Conservation (phyloP, 2,888 invertebrate genomes). For the Drosophila pseudotakahashii region DNA sequence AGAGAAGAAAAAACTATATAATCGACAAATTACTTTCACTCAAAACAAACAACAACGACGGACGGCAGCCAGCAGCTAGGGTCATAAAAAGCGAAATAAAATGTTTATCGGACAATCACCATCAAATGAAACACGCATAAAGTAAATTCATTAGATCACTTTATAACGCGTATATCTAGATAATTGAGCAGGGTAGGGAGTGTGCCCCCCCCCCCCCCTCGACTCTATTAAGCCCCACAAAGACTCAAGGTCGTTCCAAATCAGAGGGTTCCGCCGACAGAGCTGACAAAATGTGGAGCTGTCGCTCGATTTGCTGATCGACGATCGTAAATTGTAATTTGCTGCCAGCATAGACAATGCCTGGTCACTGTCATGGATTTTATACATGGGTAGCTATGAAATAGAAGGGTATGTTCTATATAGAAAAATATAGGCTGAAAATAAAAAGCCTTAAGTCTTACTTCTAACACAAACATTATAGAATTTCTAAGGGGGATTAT, state of each 20-base stretch:
- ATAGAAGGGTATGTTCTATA: conserved; percentile 1
- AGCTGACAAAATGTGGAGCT: conserved; percentile 53
- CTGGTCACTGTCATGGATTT: conserved; percentile 49
- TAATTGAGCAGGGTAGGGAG: conserved; percentile 45
- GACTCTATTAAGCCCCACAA: conserved; percentile 18
- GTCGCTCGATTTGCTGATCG: conserved; percentile 40
- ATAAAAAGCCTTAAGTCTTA: too few relatives aligned
- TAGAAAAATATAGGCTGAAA: not conserved
- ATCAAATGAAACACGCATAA: conserved; percentile 56
- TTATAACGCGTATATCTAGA: conserved; percentile 41
- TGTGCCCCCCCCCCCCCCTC: not conserved
- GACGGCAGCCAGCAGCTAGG: conserved; percentile 31
- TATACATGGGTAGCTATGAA: not conserved
- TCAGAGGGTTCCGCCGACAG: conserved; percentile 52
- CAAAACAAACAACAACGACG: conserved; percentile 34
- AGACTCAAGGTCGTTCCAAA: conserved; percentile 71
- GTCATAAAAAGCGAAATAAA: conserved; percentile 45
- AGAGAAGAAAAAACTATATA: conserved; percentile 14
- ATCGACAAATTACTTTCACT: conserved; percentile 70
- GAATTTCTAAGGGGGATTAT: too few relatives aligned
- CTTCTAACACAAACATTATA: too few relatives aligned
- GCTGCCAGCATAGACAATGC: conserved; percentile 51
- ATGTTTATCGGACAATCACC: conserved; percentile 59
- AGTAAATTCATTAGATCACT: conserved; percentile 48
- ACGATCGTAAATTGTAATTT: conserved; percentile 34